Evolutionary conservation across 1,140 invertebrate genomes (phyloP).

Genomic region (Adelges cooleyi): DNA sequence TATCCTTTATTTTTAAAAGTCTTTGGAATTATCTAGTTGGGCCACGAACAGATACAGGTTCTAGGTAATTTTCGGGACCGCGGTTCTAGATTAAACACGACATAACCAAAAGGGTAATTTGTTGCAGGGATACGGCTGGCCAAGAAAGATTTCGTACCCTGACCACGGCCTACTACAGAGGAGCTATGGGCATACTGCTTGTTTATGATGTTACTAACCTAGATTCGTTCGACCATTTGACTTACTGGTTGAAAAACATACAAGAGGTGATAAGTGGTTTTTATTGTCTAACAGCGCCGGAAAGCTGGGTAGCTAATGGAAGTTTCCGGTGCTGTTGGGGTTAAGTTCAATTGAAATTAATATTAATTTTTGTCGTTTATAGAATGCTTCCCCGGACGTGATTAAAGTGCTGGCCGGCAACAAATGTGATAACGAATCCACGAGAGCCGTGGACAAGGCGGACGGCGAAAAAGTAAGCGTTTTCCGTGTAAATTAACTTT

Average conservation of each 20-base stretch:
- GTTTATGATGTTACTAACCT: slow-evolving; percentile 79
- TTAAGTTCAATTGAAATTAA: too few species aligned
- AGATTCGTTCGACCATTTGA: slow-evolving; percentile 74
- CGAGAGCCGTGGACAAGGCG: slow-evolving; percentile 61
- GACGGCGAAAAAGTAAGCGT: slow-evolving; percentile 59
- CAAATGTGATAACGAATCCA: slow-evolving; percentile 64
- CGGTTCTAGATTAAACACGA: too few species aligned
- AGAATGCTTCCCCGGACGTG: slow-evolving; percentile 76
- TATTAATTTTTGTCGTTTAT: slow-evolving; percentile 36
- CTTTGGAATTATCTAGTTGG: too few species aligned
- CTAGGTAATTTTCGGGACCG: too few species aligned
- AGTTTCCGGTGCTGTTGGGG: too few species aligned
- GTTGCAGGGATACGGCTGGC: slow-evolving; percentile 46
- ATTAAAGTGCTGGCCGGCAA: slow-evolving; percentile 74
- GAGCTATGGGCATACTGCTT: slow-evolving; percentile 73
- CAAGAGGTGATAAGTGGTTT: slow-evolving; percentile 58
- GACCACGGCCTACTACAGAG: slow-evolving; percentile 76
- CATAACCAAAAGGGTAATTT: too few species aligned
- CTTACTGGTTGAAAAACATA: slow-evolving; percentile 76
- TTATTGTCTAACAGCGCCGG: too few species aligned
- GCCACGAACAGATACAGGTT: too few species aligned
- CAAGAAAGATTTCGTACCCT: slow-evolving; percentile 68
- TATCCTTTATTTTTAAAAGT: too few species aligned
- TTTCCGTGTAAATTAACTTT: neutral
- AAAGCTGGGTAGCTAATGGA: too few species aligned